These are phyloP conservation scores for Empis stercorea DNA, from an alignment of 2,888 invertebrate species.

Conservation along the genomic window DNA sequence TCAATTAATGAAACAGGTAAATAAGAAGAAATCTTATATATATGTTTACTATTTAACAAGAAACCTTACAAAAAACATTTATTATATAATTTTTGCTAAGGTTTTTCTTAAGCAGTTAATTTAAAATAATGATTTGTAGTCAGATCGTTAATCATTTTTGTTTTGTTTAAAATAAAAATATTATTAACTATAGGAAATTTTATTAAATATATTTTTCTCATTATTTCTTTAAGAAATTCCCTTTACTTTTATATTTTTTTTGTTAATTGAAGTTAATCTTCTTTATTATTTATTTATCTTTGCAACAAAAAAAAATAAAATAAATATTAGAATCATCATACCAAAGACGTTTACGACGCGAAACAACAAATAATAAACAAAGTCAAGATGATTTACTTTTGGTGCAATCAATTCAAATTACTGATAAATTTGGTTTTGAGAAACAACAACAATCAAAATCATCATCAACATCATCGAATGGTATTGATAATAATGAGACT, in stretches of 20 bases:
- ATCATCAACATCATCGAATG: conserved; percentile 14
- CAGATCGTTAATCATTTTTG: too few relatives aligned
- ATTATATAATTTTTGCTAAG: not conserved
- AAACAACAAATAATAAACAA: conserved; percentile 26
- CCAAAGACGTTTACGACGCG: conserved; percentile 22
- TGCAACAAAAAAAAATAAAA: too few relatives aligned
- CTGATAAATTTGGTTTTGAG: conserved; percentile 82
- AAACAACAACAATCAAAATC: conserved; percentile 35
- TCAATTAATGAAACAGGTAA: conserved; percentile 40
- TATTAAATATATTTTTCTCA: not conserved
- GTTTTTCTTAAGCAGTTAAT: not conserved
- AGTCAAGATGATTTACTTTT: conserved; percentile 69
- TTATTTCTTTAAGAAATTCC: conserved; percentile 2
- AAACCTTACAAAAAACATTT: too few relatives aligned
- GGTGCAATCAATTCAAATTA: conserved; percentile 83
- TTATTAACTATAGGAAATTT: too few relatives aligned
- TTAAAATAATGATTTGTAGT: too few relatives aligned
- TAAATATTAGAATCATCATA: too few relatives aligned
- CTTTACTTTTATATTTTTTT: not conserved
- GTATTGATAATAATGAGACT: conserved; percentile 46
- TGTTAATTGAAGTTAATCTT: too few relatives aligned
- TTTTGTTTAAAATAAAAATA: too few relatives aligned
- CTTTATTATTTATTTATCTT: too few relatives aligned
- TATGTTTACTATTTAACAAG: too few relatives aligned
- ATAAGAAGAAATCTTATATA: too few relatives aligned